phyloP scores from a whole-genome alignment of 2,113 vertebrate species.

The Oncorhynchus kisutch region DNA sequence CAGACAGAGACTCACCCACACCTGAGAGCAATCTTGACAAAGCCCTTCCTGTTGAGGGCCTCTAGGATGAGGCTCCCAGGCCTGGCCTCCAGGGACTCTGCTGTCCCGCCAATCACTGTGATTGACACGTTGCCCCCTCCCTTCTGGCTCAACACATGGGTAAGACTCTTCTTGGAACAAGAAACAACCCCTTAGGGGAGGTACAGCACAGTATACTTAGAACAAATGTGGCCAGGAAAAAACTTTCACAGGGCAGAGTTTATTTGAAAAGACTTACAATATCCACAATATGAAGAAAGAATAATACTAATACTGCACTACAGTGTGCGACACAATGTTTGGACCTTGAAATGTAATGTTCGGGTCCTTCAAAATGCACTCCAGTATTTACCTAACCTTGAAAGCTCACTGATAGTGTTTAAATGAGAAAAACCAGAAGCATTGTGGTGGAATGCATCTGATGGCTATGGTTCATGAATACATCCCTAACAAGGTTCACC shows the following conservation, averaged over 20 bases:
- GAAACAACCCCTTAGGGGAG: conserved; percentile 67
- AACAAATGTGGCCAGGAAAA: neutral
- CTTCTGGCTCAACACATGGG: conserved; percentile 61
- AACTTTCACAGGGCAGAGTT: neutral
- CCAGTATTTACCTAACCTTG: neutral
- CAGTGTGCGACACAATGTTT: no score
- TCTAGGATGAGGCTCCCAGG: conserved; percentile 70
- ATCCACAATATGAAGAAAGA: neutral
- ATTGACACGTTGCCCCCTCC: conserved; percentile 67
- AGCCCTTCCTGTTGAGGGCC: conserved; percentile 73
- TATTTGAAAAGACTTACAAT: neutral
- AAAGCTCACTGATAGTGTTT: neutral
- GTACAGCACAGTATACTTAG: neutral
- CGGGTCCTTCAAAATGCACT: no score
- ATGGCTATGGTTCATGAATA: neutral
- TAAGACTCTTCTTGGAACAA: conserved; percentile 70
- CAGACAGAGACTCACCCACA: conserved; percentile 57
- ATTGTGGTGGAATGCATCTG: neutral
- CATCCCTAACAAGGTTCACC: conserved; percentile 60
- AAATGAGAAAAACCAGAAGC: neutral
- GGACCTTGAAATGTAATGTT: no score
- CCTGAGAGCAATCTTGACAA: conserved; percentile 76
- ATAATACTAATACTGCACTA: no score
- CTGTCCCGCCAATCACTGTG: conserved; percentile 74
- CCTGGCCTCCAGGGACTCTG: conserved; percentile 70